Conservation (phyloP, 2,797 vertebrate species). For the Gadopsis marmoratus region DNA sequence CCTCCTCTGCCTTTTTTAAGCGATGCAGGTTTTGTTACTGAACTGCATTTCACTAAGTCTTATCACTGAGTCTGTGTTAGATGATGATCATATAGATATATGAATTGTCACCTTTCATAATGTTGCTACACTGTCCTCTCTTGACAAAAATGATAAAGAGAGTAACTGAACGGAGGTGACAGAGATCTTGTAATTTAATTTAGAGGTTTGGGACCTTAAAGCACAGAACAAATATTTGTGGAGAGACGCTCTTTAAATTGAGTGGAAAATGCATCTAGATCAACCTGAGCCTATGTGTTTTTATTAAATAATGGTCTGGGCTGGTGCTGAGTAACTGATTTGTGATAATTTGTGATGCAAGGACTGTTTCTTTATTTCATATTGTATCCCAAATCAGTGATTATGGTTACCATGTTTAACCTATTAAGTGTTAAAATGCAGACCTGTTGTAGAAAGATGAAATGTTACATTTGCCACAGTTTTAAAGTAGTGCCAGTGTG, state of each 20-base stretch:
- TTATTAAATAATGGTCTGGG: constrained; percentile 40
- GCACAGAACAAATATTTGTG: constrained; percentile 59
- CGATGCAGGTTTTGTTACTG: constrained; percentile 77
- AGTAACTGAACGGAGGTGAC: constrained; percentile 40
- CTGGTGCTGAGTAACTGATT: constrained; percentile 60
- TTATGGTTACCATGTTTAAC: constrained; percentile 74
- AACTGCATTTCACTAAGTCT: constrained; percentile 79
- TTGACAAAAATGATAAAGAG: constrained; percentile 23
- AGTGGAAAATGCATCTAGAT: constrained; percentile 40
- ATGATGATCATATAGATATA: constrained; percentile 71
- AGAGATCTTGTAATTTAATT: constrained; percentile 26
- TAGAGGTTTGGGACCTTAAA: constrained; percentile 70
- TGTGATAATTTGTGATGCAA: constrained; percentile 55
- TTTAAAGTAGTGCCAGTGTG: constrained; percentile 72
- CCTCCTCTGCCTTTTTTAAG: constrained; percentile 82
- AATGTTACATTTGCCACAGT: constrained; percentile 75
- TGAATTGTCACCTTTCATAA: constrained; percentile 53
- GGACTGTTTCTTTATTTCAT: constrained; percentile 48
- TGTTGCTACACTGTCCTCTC: constrained; percentile 52
- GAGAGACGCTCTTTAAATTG: constrained; percentile 47
- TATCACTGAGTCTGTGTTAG: constrained; percentile 82
- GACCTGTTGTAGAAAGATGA: constrained; percentile 63
- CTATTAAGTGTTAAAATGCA: constrained; percentile 68
- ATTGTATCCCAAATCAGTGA: constrained; percentile 54
- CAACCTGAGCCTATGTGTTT: constrained; percentile 50